Base-by-base conservation (phyloP, 2,113 vertebrate species). In the Podarcis raffonei region DNA sequence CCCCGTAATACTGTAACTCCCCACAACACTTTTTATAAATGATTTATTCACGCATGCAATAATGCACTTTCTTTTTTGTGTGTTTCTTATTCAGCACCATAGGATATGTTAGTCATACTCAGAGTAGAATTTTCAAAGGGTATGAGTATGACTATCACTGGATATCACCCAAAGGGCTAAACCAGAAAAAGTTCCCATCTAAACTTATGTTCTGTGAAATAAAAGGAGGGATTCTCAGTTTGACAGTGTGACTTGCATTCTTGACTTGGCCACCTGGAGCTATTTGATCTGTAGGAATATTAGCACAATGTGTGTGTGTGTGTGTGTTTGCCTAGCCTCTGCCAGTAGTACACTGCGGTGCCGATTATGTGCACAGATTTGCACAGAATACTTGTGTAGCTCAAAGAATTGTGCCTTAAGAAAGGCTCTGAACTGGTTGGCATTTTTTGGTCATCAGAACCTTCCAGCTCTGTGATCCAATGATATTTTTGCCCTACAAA, bases 401-500 rank as follows among this genome's bases (percentile, higher is more conserved):
- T 81, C 66, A 59, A 72, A 39, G 12, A 23, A 62, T 87, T 25
- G 35, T 79, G 42, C 35, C 68, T 39, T 48, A 22, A 23, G 32
- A 53, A 62, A 37, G n/a, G 22, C 1, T 22, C 3, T 20, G 16
- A 4, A 39, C 37, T 13, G 32, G n/a, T 27, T 20, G 16, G 42
- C 32, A 18, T 27, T 35, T 76, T n/a, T 13, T 53, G 53, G 42
- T 57, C 42, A 69, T 16, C 20, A 22, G 13, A 48, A 11, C 15
- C 11, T 66, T 69, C 30, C 18, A 39, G 20, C 72, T 72, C 30
- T 74, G 76, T 0, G 0, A 84, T 91, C 84, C 18, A 69, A 0
- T 85, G 87, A 79, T 15, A 35, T 5, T 37, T 91, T 86, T 74
- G 57, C 81, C 23, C 65, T 84, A 11, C 16, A 69, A 77, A 82